A percentile compares a stretch with the other conserved stretches of the same genome.
Conservation (phyloP, 2,888 invertebrate genomes). For the Tethea ocularis region DNA sequence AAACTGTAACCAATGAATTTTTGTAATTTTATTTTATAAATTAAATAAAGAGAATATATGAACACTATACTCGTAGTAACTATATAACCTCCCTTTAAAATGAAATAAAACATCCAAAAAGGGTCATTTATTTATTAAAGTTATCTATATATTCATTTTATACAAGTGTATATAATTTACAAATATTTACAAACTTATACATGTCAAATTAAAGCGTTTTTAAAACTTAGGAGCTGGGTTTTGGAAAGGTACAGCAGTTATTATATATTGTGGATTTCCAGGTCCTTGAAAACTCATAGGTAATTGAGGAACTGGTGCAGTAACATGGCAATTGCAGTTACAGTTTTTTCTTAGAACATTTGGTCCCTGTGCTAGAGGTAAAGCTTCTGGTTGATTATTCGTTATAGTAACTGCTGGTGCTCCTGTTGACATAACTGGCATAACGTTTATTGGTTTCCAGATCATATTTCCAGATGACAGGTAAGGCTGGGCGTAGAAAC, state of each 20-base stretch:
- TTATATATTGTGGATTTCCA: conserved; percentile 48
- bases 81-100: not conserved
- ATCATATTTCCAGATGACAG: conserved; percentile 46
- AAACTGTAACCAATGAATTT: not conserved
- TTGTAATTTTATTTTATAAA: not conserved
- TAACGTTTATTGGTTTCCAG: conserved; percentile 55
- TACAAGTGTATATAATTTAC: conserved; percentile 14
- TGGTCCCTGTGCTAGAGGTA: conserved; percentile 22
- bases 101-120: conserved; percentile 3
- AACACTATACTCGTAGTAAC: not conserved
- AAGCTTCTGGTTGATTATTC: conserved; percentile 20
- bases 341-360: conserved; percentile 36
- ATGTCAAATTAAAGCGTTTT: not conserved
- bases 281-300: conserved; percentile 29
- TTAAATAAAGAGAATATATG: not conserved
- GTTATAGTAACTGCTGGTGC: conserved; percentile 24
- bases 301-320: conserved; percentile 19
- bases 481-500: conserved; percentile 46
- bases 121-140: conserved; percentile 13
- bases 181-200: conserved; percentile 9
- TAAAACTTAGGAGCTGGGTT: conserved; percentile 33
- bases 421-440: conserved; percentile 41
- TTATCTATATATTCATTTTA: not conserved
- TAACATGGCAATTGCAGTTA: conserved; percentile 54
- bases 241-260: conserved; percentile 48